These are phyloP conservation scores for Dipodomys merriami DNA, from an alignment of 2,113 vertebrate species.

Conservation along the genomic window DNA sequence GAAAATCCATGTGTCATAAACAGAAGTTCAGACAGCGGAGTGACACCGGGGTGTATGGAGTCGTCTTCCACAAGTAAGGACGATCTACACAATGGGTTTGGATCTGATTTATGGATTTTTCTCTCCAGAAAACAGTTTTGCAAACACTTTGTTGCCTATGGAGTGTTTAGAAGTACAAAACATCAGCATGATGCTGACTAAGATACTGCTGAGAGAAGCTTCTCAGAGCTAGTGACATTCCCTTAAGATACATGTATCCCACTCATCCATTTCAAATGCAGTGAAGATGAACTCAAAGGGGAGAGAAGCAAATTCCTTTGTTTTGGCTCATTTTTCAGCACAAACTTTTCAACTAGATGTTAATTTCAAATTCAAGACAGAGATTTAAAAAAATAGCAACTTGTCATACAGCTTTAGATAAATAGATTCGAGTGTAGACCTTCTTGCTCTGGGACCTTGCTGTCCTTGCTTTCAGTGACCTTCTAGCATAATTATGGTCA, in stretches of 20 bases:
- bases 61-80: neutral
- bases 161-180: constrained; percentile 14
- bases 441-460: constrained; percentile 12
- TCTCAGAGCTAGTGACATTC: neutral
- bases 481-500: constrained; percentile 68
- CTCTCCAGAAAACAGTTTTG: neutral
- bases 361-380: constrained; percentile 64
- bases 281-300: constrained; percentile 14
- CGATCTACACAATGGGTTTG: neutral
- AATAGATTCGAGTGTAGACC: constrained; percentile 19
- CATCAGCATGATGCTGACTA: neutral
- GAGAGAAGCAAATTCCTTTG: constrained; percentile 58
- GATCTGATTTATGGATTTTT: neutral
- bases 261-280: constrained; percentile 31
- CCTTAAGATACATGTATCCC: neutral
- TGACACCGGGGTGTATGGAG: neutral
- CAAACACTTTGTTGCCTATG: constrained; percentile 10
- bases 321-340: constrained; percentile 61
- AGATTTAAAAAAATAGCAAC: constrained; percentile 63
- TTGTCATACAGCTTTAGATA: constrained; percentile 52
- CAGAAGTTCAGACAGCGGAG: neutral
- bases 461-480: constrained; percentile 60
- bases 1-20: neutral
- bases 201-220: neutral
- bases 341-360: constrained; percentile 43